Evolutionary conservation across 2,888 invertebrate species (phyloP).

Genomic region (Tethea ocularis): DNA sequence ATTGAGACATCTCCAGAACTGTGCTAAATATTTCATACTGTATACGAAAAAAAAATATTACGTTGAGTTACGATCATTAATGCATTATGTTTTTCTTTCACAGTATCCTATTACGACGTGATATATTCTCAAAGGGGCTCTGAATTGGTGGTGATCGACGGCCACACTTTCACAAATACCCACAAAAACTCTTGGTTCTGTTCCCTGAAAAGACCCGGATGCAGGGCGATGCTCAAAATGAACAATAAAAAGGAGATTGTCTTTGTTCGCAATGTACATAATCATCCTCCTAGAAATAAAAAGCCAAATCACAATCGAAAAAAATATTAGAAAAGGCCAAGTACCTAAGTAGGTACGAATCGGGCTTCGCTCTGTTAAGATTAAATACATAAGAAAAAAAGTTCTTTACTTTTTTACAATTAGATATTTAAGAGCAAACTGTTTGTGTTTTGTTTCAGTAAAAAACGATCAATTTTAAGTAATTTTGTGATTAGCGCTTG

Average conservation of each 20-base stretch:
- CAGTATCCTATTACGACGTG: neutral
- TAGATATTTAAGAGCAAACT: too few species aligned
- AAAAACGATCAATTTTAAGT: too few species aligned
- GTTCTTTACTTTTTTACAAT: too few species aligned
- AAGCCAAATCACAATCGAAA: neutral
- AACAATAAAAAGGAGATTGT: neutral
- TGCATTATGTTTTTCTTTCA: neutral
- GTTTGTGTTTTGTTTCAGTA: too few species aligned
- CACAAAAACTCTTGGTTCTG: conserved; percentile 48
- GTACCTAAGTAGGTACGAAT: too few species aligned
- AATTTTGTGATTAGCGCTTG: too few species aligned
- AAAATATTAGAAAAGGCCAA: neutral
- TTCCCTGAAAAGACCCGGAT: conserved; percentile 45
- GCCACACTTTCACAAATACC: conserved; percentile 39
- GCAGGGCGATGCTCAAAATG: conserved; percentile 25
- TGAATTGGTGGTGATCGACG: conserved; percentile 37
- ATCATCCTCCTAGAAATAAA: neutral
- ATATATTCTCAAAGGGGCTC: conserved; percentile 37
- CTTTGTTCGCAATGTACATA: neutral
- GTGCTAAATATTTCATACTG: neutral
- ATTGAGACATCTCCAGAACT: neutral
- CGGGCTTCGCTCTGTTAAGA: too few species aligned
- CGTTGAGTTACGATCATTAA: neutral
- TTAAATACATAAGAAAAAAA: too few species aligned
- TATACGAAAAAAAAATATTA: neutral